phyloP scores from a whole-genome alignment of 2,113 vertebrate genomes.

The Calypte anna region DNA sequence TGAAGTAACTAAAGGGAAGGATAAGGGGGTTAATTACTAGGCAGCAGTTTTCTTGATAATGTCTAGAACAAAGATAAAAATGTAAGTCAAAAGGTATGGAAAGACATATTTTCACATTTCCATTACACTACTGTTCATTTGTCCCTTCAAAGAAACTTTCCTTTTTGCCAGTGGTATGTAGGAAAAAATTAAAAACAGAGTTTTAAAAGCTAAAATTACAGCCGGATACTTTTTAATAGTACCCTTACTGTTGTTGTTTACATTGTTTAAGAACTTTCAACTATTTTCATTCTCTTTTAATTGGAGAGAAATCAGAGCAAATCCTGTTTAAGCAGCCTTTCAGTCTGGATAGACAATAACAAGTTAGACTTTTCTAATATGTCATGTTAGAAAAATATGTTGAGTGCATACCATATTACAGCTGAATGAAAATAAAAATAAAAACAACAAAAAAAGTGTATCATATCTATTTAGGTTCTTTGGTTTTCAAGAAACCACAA shows the following conservation, averaged over 20 bases:
- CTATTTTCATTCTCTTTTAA: constrained; percentile 40
- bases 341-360: background rate
- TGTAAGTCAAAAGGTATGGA: background rate
- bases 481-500: background rate
- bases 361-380: background rate
- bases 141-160: background rate
- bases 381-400: background rate
- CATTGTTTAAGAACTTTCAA: constrained; percentile 11
- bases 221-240: constrained; percentile 24
- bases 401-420: background rate
- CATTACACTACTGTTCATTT: background rate
- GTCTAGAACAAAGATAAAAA: background rate
- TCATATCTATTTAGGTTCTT: background rate
- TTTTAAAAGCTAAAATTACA: constrained; percentile 45
- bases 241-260: constrained; percentile 34
- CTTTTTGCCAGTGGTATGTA: background rate
- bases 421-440: background rate
- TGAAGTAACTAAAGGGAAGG: background rate
- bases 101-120: background rate
- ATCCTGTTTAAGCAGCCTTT: constrained; percentile 11
- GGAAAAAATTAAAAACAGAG: constrained; percentile 30
- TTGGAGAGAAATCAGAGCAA: constrained; percentile 42
- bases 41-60: background rate
- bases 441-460: background rate
- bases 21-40: background rate